Evolutionary conservation across 2,113 vertebrate genomes (phyloP).

Genomic region (Neodontobutis hainanensis): DNA sequence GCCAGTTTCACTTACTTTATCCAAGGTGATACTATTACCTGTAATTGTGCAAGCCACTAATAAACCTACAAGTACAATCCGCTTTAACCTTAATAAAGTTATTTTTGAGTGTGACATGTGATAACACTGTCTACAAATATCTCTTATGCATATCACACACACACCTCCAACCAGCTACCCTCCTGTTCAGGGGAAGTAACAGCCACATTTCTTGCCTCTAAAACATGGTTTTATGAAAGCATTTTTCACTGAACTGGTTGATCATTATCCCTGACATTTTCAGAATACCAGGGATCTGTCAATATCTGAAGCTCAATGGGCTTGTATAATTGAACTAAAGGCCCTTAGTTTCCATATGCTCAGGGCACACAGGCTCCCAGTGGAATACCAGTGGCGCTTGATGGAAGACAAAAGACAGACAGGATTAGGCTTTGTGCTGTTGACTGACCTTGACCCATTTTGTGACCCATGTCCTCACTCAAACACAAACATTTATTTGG

Average conservation of each 20-base stretch:
- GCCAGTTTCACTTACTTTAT: background rate
- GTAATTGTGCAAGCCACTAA: constrained; percentile 3
- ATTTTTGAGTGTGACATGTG: constrained; percentile 22
- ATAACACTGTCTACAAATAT: constrained; percentile 6
- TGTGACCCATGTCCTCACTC: constrained; percentile 71
- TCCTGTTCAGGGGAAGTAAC: constrained; percentile 31
- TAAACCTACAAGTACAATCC: background rate
- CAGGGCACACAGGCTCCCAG: constrained; percentile 60
- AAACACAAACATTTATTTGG: constrained; percentile 58
- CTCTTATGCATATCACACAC: constrained; percentile 16
- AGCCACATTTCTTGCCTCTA: constrained; percentile 38
- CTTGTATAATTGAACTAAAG: constrained; percentile 73
- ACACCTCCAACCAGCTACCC: constrained; percentile 37
- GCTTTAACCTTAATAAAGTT: background rate
- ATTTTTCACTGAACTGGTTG: constrained; percentile 66
- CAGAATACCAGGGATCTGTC: constrained; percentile 68
- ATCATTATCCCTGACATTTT: constrained; percentile 76
- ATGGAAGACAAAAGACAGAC: constrained; percentile 71
- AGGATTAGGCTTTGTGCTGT: constrained; percentile 60
- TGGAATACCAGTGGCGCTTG: constrained; percentile 70
- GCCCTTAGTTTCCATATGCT: constrained; percentile 69
- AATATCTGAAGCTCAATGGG: constrained; percentile 71
- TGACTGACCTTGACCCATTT: constrained; percentile 79
- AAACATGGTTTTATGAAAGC: constrained; percentile 61
- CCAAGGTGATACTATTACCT: background rate